Evolutionary conservation across 2,888 invertebrate genomes (phyloP).

Genomic region (Dascillus cervinus): DNA sequence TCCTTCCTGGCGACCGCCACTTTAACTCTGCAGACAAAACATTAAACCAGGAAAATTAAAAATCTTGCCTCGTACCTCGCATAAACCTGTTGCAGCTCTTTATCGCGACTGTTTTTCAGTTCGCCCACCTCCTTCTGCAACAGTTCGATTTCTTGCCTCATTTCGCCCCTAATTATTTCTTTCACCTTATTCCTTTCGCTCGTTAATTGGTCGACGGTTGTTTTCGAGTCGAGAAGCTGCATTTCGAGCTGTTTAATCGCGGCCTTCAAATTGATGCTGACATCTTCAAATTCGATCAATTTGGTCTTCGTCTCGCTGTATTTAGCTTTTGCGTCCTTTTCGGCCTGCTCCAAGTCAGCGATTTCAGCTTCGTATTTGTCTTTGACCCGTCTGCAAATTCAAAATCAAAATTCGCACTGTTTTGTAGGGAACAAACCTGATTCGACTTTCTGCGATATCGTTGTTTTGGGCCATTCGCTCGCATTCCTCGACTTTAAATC

Average conservation of each 20-base stretch:
- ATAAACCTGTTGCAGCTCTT: conserved; percentile 71
- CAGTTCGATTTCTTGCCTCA: conserved; percentile 54
- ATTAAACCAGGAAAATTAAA: conserved; percentile 1
- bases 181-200: conserved; percentile 52
- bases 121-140: conserved; percentile 54
- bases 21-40: conserved; percentile 54
- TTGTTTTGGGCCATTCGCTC: conserved; percentile 53
- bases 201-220: too few species aligned
- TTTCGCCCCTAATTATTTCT: conserved; percentile 53
- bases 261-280: conserved; percentile 49
- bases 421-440: conserved; percentile 22
- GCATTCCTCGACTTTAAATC: conserved; percentile 59
- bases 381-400: conserved; percentile 57
- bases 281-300: conserved; percentile 58
- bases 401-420: conserved; percentile 1
- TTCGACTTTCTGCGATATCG: conserved; percentile 50
- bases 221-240: conserved; percentile 55
- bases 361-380: conserved; percentile 71
- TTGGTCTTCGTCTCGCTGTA: conserved; percentile 60
- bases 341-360: conserved; percentile 56
- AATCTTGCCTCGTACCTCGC: conserved; percentile 51
- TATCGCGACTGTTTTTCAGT: conserved; percentile 56
- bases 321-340: conserved; percentile 57
- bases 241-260: conserved; percentile 58
- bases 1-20: conserved; percentile 75